A percentile compares a stretch with the other conserved stretches of the same genome.
phyloP scores from a whole-genome alignment of 92 coral and sea anemone species.

The Actinernus sp. region DNA sequence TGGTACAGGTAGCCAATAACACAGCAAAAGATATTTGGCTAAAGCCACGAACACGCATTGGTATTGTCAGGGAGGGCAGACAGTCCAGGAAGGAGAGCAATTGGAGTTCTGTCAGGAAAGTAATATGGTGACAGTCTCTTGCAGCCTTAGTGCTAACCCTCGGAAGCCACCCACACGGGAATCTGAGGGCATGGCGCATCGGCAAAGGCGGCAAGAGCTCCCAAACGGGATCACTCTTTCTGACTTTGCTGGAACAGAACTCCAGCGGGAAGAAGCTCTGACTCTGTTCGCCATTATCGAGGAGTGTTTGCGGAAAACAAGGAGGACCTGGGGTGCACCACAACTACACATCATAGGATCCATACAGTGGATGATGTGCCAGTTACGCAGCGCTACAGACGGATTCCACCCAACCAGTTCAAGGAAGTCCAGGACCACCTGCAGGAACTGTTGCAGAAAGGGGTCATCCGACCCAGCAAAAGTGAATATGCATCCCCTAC shows the following conservation, averaged over 20 bases:
- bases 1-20: conserved; percentile 52
- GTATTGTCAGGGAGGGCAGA: conserved; percentile 16
- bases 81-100: conserved; percentile 24
- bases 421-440: conserved; percentile 10
- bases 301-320: conserved; percentile 29
- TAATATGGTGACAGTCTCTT: conserved; percentile 64
- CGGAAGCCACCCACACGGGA: conserved; percentile 45
- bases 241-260: conserved; percentile 43
- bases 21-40: conserved; percentile 32
- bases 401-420: conserved; percentile 1
- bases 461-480: conserved; percentile 16
- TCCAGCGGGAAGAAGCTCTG: conserved; percentile 30
- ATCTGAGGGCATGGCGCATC: conserved; percentile 4
- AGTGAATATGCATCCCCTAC: conserved; percentile 63
- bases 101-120: conserved; percentile 29
- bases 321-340: conserved; percentile 30
- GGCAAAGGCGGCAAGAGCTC: conserved; percentile 8
- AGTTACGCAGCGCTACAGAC: too few relatives aligned
- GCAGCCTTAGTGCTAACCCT: conserved; percentile 23
- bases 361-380: conserved; percentile 11
- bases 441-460: conserved; percentile 16
- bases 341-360: conserved; percentile 12
- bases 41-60: too few relatives aligned
- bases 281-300: conserved; percentile 24
- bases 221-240: conserved; percentile 37